Evolutionary conservation across 2,797 vertebrate genomes (phyloP), one percentile per base, ranked within the genome.

Genomic region (Hydrophis major): DNA sequence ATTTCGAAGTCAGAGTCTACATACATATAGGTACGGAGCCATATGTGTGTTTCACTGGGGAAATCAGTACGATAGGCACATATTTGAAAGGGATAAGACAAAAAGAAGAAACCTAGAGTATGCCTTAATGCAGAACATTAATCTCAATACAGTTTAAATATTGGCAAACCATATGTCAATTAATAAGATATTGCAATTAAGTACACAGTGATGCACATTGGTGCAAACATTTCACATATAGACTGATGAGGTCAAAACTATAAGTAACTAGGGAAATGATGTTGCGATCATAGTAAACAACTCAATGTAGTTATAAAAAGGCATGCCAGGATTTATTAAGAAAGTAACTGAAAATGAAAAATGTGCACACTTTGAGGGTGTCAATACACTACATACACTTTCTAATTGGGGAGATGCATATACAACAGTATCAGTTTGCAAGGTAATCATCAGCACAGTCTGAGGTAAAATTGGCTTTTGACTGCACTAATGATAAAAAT

Each of bases 1-100:
- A 87, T 87, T 94, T 28, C 88, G 90, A 53, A 92, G 87, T n/a
- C 20, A 28, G 53, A 12, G 37, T 57, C 10, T 42, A 42, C n/a
- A 20, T 37, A 10, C 14, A 22, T 63, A 63, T 60, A 16, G 42
- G 4, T 14, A 22, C 1, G 1, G n/a, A 69, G 4, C 69, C 61
- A 90, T 91, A 69, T 91, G 92, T 93, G 94, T 25, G 59, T 6
- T 83, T 47, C 66, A 88, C 27, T 50, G 50, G 50, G 32, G 22
- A 32, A 32, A 25, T 2, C 28, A 28, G 69, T 74, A 47, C 53
- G 37, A 88, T 25, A 25, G 20, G 16, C 37, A 93, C n/a, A 47
- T 37, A 18, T 22, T 87, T 11, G 47, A 37, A 12, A 57, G 14
- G 28, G 13, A 28, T 32, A n/a, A 90, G 57, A 37, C 12, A 87